These are phyloP conservation scores for Pantherophis alleghaniensis DNA, from an alignment of 2,797 vertebrate species.

Conservation along the genomic window DNA sequence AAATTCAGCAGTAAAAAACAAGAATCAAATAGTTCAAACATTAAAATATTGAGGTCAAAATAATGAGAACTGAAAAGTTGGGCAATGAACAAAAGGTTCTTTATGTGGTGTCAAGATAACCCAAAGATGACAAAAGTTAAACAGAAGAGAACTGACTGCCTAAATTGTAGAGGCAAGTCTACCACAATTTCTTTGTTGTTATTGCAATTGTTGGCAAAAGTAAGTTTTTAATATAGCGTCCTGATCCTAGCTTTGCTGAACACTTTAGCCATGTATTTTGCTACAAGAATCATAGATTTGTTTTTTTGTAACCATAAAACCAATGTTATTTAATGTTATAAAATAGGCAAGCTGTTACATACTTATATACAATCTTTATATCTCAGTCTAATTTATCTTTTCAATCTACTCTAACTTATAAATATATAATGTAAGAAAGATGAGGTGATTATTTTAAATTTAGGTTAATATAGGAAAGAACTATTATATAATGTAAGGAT, in stretches of 20 bases:
- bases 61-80: neutral
- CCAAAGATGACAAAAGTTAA: neutral
- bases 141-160: neutral
- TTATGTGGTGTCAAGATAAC: neutral
- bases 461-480: neutral
- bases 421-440: neutral
- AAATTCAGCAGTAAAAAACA: neutral
- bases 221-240: neutral
- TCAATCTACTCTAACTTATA: neutral
- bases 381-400: neutral
- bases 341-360: neutral
- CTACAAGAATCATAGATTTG: neutral
- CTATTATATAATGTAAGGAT: neutral
- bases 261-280: neutral
- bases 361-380: neutral
- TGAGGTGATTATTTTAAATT: neutral
- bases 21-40: neutral
- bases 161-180: neutral
- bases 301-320: neutral
- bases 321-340: neutral
- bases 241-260: neutral
- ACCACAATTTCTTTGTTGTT: neutral
- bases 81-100: neutral
- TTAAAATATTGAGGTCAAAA: neutral
- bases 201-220: neutral